Evolutionary conservation across 2,888 invertebrate species (phyloP), one percentile per base, ranked within the genome.

Genomic region (Thysanoteuthis rhombus): DNA sequence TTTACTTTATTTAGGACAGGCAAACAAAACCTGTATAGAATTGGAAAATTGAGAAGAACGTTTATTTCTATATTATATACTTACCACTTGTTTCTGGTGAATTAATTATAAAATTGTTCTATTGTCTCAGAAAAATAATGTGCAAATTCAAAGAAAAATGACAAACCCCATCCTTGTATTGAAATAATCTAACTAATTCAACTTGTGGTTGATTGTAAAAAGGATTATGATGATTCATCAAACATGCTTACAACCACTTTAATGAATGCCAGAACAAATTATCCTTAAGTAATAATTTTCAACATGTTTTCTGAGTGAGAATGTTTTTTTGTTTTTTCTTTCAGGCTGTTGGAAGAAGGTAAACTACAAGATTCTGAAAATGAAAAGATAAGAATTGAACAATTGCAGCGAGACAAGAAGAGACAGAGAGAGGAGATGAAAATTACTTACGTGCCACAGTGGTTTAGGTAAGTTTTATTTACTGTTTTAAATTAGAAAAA

Each of bases 301-400:
- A 32, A 58, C 28, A 32, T 45, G n/a, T 93, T 45, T 28, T 93
- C 40, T 32, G 32, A 22, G 2, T 93, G 2, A 45, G 6, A 25
- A 36, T 36, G 36, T 58, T n/a, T 32, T 42, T 52, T 58, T 6
- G 22, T n/a, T 45, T 89, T 93, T 38, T 39, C 3, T 93, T 93
- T 10, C 94, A 97, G 97, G 94, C 98, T 98, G 4, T 96, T 98
- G 52, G 98, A 98, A 96, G 98, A 98, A 95, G 98, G 98, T 0
- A 98, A 98, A 96, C 97, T 98, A 94, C 97, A 97, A 8, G 97
- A 97, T 0, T 98, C 98, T 0, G 98, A 98, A 97, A 97, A 97
- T 40, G 97, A 98, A 96, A 98, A 98, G 97, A 97, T 98, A 93
- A 97, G 98, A 95, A 97, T 98, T 94, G 98, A 98, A 97, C 98